Percentiles rank a stretch among this genome's conserved stretches.
Conservation (phyloP, 2,888 invertebrate species). For the Lasius platythorax region DNA sequence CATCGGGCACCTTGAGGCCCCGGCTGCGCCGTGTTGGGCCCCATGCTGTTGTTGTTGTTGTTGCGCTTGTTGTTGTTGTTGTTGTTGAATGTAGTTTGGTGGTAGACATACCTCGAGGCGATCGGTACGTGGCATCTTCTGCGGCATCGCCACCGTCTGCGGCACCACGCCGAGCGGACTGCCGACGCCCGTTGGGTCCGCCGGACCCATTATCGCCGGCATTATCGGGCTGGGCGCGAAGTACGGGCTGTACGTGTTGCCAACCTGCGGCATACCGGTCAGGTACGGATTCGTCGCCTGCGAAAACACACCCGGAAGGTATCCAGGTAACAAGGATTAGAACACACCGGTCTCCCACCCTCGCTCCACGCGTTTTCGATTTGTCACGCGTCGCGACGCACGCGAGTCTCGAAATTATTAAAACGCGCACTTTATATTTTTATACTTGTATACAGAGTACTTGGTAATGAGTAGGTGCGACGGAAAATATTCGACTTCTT, state of each 20-base stretch:
- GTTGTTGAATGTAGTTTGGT: conserved; percentile 84
- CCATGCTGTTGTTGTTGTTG: conserved; percentile 76
- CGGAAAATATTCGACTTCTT: neutral
- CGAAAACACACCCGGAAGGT: conserved; percentile 80
- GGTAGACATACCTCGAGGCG: conserved; percentile 95
- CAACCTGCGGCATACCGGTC: conserved; percentile 95
- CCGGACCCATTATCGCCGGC: conserved; percentile 95
- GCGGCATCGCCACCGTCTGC: conserved; percentile 95
- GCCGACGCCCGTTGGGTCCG: conserved; percentile 92
- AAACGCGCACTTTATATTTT: neutral
- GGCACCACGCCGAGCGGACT: conserved; percentile 94
- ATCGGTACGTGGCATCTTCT: conserved; percentile 97
- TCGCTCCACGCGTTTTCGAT: conserved; percentile 62
- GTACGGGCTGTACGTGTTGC: conserved; percentile 96
- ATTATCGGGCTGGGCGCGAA: conserved; percentile 95
- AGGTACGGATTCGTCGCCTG: conserved; percentile 97
- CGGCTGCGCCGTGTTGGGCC: conserved; percentile 80
- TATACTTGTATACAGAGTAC: neutral
- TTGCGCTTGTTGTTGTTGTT: conserved; percentile 82
- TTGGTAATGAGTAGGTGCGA: neutral
- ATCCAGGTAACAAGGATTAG: conserved; percentile 80
- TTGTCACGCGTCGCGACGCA: conserved; percentile 15
- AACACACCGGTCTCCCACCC: conserved; percentile 64
- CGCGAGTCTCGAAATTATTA: neutral
- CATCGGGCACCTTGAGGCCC: conserved; percentile 83